Percentiles rank a stretch among this genome's conserved stretches.
Conservation (phyloP, 1,140 invertebrate genomes). For the Plectrocnemia conspersa region DNA sequence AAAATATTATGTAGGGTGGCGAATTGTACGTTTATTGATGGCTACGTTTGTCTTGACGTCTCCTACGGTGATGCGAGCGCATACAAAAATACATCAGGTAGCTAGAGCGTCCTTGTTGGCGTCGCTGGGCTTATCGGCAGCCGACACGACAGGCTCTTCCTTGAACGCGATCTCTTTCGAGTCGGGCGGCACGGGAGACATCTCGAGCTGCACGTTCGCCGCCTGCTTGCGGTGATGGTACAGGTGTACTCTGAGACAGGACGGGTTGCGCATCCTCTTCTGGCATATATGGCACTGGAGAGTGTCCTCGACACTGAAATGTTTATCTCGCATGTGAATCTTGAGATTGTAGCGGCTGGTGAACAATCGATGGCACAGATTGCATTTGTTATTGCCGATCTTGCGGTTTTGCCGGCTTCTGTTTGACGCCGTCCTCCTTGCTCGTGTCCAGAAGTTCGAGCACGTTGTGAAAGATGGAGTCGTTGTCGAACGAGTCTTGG, state of each 20-base stretch:
- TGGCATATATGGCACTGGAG: conserved; percentile 55
- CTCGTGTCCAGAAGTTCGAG: not conserved
- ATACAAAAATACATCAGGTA: too few species aligned
- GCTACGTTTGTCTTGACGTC: too few species aligned
- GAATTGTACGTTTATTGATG: too few species aligned
- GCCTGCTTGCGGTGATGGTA: conserved; percentile 57
- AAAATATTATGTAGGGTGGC: too few species aligned
- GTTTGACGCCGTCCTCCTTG: conserved; percentile 14
- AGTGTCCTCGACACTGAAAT: conserved; percentile 51
- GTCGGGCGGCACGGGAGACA: not conserved
- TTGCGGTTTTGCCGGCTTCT: conserved; percentile 41
- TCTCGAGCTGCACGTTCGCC: conserved; percentile 9
- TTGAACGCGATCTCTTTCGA: conserved; percentile 6
- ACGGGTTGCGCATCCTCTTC: conserved; percentile 55
- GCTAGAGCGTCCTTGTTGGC: too few species aligned
- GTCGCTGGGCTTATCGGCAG: not conserved
- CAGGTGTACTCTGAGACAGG: conserved; percentile 55
- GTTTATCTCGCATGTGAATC: conserved; percentile 58
- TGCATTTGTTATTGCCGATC: conserved; percentile 53
- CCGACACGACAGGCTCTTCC: not conserved
- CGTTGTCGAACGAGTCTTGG: too few species aligned
- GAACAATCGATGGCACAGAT: conserved; percentile 55
- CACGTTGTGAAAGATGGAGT: not conserved
- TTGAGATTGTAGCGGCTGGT: conserved; percentile 60
- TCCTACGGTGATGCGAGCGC: too few species aligned